These are phyloP conservation scores for Perognathus longimembris DNA, from an alignment of 2,113 vertebrate genomes.

Conservation along the genomic window DNA sequence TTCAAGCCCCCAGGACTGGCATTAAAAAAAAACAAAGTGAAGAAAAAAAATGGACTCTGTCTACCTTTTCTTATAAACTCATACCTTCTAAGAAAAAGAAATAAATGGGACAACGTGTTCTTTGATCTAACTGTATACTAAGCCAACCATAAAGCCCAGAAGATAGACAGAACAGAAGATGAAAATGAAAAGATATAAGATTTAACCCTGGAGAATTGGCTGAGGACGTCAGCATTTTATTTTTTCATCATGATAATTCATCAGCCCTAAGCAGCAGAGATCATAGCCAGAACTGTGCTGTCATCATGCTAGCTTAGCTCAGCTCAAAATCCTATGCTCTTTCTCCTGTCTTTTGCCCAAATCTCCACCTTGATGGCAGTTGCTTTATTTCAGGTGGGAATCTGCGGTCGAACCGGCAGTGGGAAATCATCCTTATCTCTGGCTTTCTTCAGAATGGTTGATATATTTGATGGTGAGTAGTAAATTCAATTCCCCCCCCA, in stretches of 20 bases:
- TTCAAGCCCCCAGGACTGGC: too few species aligned
- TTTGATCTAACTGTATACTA: background rate
- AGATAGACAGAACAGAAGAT: background rate
- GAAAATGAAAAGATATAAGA: background rate
- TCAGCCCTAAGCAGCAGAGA: too few species aligned
- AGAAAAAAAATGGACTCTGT: background rate
- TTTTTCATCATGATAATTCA: background rate
- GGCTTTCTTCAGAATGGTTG: constrained; percentile 99
- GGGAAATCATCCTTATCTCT: constrained; percentile 98
- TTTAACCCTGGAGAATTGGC: background rate
- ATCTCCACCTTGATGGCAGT: background rate
- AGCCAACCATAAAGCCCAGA: background rate
- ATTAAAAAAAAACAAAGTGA: background rate
- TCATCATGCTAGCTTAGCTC: background rate
- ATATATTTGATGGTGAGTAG: constrained; percentile 96
- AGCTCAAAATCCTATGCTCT: background rate
- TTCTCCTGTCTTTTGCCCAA: constrained; percentile 10
- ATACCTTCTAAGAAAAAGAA: background rate
- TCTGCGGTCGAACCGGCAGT: constrained; percentile 97
- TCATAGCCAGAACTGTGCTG: too few species aligned
- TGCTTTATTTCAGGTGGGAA: constrained; percentile 91
- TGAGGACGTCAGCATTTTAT: background rate
- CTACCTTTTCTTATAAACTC: constrained; percentile 6
- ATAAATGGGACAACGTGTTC: background rate
- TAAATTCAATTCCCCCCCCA: background rate